These are phyloP conservation scores for Dipodomys spectabilis DNA, from an alignment of 2,113 vertebrate genomes.

Conservation along the genomic window DNA sequence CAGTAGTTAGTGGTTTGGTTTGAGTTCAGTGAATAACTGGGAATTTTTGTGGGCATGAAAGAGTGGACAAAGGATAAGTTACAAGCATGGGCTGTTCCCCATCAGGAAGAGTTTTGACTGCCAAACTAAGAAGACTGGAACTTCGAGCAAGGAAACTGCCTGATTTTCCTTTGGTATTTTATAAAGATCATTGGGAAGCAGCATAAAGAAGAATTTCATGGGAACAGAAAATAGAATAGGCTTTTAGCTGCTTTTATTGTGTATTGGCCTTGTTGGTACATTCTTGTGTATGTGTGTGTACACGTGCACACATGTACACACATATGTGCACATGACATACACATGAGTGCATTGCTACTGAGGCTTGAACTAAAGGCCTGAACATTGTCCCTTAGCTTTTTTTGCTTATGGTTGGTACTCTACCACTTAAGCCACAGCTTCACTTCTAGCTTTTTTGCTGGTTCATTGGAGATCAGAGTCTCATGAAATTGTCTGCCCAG, in stretches of 20 bases:
- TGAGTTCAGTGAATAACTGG: not conserved
- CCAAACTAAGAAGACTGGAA: not conserved
- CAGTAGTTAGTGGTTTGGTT: not conserved
- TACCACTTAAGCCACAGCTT: too few relatives aligned
- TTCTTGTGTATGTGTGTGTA: too few relatives aligned
- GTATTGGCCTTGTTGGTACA: not conserved
- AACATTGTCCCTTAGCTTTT: too few relatives aligned
- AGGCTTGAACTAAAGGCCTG: too few relatives aligned
- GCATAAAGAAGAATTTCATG: not conserved
- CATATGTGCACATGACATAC: too few relatives aligned
- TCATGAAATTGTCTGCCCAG: too few relatives aligned
- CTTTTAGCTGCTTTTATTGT: not conserved
- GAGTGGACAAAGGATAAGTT: not conserved
- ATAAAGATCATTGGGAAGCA: not conserved
- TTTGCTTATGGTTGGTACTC: too few relatives aligned
- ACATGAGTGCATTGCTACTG: too few relatives aligned
- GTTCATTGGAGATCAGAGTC: too few relatives aligned
- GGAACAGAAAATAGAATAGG: not conserved
- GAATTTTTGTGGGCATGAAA: not conserved
- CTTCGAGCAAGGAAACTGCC: conserved; percentile 4
- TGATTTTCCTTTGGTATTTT: not conserved
- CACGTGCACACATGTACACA: too few relatives aligned
- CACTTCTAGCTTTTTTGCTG: too few relatives aligned
- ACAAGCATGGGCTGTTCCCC: not conserved
- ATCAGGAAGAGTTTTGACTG: not conserved